Conservation (phyloP, 1,140 invertebrate genomes). For the Brachionus rubens region DNA sequence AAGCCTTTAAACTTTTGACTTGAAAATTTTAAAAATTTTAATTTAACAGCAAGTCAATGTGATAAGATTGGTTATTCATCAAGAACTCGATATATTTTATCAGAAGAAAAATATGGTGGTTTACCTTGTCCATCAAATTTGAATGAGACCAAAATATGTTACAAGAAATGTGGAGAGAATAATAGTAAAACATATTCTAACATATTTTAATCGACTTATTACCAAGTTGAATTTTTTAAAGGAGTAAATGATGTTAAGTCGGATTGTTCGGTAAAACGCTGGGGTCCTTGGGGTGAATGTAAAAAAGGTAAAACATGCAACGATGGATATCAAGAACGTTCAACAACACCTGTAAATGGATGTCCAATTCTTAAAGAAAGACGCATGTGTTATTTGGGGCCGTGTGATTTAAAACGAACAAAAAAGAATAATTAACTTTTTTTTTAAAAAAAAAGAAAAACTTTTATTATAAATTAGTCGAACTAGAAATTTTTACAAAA, state of each 20-base stretch:
- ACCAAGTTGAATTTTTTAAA: no score
- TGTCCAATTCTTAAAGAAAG: constrained; percentile 15
- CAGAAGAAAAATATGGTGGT: constrained; percentile 1
- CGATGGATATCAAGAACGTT: constrained; percentile 23
- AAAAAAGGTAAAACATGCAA: constrained; percentile 17
- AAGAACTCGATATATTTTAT: not conserved
- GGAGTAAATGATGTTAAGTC: not conserved
- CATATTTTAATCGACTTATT: no score
- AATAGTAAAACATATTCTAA: not conserved
- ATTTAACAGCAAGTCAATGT: not conserved
- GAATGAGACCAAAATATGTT: constrained; percentile 27
- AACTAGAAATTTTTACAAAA: constrained; percentile 6
- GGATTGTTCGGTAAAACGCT: constrained; percentile 22
- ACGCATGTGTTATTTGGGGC: not conserved
- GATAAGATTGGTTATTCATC: not conserved
- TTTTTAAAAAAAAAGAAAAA: constrained; percentile 3
- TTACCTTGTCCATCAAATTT: constrained; percentile 9
- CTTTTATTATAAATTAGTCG: not conserved
- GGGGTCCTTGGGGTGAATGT: constrained; percentile 31
- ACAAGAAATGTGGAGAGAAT: not conserved
- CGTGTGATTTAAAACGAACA: not conserved
- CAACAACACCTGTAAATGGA: not conserved
- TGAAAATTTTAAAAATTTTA: not conserved
- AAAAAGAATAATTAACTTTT: not conserved
- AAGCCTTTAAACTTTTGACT: not conserved